Base-by-base conservation (phyloP, 2,113 vertebrate species). In the Acinonyx jubatus region DNA sequence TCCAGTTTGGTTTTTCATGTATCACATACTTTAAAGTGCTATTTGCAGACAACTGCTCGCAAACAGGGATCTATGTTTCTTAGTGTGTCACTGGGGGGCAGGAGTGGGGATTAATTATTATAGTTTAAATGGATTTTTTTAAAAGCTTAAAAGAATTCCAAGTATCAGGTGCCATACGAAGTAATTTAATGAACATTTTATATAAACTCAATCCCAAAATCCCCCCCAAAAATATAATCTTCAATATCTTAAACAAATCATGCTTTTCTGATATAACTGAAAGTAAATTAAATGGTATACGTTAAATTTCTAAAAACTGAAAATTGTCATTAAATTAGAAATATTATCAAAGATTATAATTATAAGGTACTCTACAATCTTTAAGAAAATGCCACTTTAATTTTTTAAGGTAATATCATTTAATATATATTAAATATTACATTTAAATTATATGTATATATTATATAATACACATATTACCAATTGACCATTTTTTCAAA, bases 291-390 rank as follows among this genome's bases (percentile, higher is more conserved):
- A 68, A 88, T 21, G 79, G 80, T 69, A 6, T 73, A 80, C 19
- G 12, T 73, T 86, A 86, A 85, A 89, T 74, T 90, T 71, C 14
- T 80, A 86, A 66, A 80, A 38, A 55, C n/a, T 94, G 33, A 69
- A 94, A 92, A 89, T 13, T 88, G 31, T 48, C 45, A 79, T 91
- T 94, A 94, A 65, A 33, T 78, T 65, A 74, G 52, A 97, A 96
- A 89, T 80, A 96, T 63, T 41, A 66, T 11, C 31, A 96, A 82
- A n/a, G 48, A 92, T 45, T 93, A 71, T 61, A 93, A 83, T 84
- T 74, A 82, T 48, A 94, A 91, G 86, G 13, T 66, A 90, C 25
- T 68, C 16, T 89, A 95, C 61, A 94, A 82, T 57, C 76, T 81
- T 89, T 83, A 79, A 93, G 45, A 63, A 89, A 31, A 82, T 48